These are phyloP conservation scores for Brachyptera putata DNA, from an alignment of 2,888 invertebrate genomes.

Conservation along the genomic window DNA sequence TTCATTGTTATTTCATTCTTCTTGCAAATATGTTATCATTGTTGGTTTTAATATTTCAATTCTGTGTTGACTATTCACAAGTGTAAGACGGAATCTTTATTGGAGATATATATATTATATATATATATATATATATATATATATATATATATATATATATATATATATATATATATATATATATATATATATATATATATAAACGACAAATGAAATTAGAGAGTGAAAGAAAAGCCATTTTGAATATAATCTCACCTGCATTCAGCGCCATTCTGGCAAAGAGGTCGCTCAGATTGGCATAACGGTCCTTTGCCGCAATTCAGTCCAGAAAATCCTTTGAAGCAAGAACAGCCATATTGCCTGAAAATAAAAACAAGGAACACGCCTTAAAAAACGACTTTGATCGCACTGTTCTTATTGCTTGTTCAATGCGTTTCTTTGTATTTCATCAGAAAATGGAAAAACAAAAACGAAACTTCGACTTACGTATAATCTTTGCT, in stretches of 20 bases:
- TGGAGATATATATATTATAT: no score
- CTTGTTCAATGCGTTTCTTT: background rate
- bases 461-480: background rate
- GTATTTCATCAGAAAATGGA: no score
- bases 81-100: no score
- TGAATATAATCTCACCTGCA: slow-evolving; percentile 64
- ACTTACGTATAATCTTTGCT: slow-evolving; percentile 68
- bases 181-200: no score
- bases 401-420: background rate
- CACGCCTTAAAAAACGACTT: background rate
- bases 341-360: slow-evolving; percentile 75
- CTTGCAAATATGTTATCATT: no score
- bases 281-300: slow-evolving; percentile 61
- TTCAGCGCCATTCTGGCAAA: slow-evolving; percentile 77
- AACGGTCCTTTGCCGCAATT: slow-evolving; percentile 78
- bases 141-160: no score
- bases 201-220: no score
- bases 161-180: no score
- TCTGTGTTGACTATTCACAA: no score
- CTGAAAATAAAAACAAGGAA: slow-evolving; percentile 50
- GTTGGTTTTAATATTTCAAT: no score
- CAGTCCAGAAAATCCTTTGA: slow-evolving; percentile 70
- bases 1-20: no score
- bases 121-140: no score
- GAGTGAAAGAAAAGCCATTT: background rate